These are phyloP conservation scores for Clarias pachynema DNA, from an alignment of 2,797 vertebrate genomes.

Conservation along the genomic window DNA sequence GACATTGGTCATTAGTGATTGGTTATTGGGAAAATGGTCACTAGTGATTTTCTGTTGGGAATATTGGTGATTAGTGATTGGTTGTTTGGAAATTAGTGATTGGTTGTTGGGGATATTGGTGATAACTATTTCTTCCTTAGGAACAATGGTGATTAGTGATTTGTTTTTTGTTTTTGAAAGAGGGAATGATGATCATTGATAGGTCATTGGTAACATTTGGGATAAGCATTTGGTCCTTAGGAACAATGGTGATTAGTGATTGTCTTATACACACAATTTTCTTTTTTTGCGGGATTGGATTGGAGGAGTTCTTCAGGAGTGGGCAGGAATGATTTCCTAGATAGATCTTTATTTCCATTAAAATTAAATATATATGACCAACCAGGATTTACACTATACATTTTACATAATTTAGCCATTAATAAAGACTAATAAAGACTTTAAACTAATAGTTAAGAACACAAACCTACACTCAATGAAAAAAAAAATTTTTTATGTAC, in stretches of 20 bases:
- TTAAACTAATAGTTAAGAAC: neutral
- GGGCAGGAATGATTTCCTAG: neutral
- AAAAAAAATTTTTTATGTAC: neutral
- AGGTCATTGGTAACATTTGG: no score
- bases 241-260: neutral
- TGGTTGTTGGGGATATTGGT: neutral
- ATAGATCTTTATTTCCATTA: neutral
- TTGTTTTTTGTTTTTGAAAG: neutral
- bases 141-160: neutral
- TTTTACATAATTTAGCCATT: neutral
- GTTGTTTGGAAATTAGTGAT: neutral
- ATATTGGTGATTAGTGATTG: neutral
- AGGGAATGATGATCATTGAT: no score
- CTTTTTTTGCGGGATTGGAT: neutral
- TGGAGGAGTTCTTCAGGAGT: neutral
- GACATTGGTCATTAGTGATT: neutral
- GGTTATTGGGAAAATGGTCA: fast-evolving
- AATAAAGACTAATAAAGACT: neutral
- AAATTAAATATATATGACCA: neutral
- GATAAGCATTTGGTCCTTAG: neutral
- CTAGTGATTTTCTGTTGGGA: neutral
- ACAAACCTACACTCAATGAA: neutral
- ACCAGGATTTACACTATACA: neutral
- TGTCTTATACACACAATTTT: neutral
- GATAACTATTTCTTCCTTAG: no score